These are phyloP conservation scores for Haliclona indistincta DNA, from an alignment of 37 sponge, comb jelly and placozoan species.

Conservation along the genomic window DNA sequence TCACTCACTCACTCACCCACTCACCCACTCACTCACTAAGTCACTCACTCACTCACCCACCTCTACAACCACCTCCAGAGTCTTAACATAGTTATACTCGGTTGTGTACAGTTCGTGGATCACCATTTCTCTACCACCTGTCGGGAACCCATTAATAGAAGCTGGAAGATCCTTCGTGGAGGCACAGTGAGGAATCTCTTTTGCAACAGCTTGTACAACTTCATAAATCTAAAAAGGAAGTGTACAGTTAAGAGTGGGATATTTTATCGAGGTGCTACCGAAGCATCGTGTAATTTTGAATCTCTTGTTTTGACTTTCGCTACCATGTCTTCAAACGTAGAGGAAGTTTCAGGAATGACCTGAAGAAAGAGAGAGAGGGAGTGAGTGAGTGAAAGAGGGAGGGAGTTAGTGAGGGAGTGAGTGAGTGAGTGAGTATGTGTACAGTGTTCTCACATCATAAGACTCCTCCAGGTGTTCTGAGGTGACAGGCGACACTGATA, in stretches of 20 bases:
- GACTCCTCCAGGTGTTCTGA: too few relatives aligned
- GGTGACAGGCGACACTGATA: too few relatives aligned
- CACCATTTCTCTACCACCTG: constrained; percentile 39
- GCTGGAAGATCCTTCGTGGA: constrained; percentile 51
- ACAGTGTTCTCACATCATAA: too few relatives aligned
- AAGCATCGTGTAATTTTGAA: constrained; percentile 6
- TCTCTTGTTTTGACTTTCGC: constrained; percentile 1
- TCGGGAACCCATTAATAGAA: constrained; percentile 47
- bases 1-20: too few relatives aligned
- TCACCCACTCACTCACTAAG: too few relatives aligned
- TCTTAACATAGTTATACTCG: constrained; percentile 84
- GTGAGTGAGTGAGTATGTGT: too few relatives aligned
- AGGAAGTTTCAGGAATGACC: neutral
- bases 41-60: too few relatives aligned
- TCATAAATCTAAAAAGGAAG: constrained; percentile 45
- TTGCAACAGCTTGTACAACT: constrained; percentile 45
- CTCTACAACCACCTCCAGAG: constrained; percentile 80
- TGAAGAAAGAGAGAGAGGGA: neutral
- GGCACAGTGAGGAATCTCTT: constrained; percentile 48
- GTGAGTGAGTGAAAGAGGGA: too few relatives aligned
- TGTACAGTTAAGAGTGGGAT: neutral
- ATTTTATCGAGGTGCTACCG: too few relatives aligned
- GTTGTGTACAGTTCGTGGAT: constrained; percentile 91
- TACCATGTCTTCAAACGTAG: neutral
- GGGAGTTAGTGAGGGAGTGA: too few relatives aligned